Evolutionary conservation across 2,888 invertebrate genomes (phyloP).

Genomic region (Iselma pallidipennis): DNA sequence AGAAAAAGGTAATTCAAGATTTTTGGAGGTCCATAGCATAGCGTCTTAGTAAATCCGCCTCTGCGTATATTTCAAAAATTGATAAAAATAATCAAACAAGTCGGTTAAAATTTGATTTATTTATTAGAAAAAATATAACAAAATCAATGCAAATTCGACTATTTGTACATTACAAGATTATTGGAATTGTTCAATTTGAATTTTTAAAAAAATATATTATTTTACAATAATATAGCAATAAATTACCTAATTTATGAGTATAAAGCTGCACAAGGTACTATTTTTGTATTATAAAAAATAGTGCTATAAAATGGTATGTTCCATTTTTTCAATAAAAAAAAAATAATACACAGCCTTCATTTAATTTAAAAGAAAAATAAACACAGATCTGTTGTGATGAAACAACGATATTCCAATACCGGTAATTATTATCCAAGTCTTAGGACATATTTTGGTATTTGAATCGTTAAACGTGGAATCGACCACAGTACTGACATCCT

Average conservation of each 20-base stretch:
- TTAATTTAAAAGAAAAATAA: slow-evolving; percentile 4
- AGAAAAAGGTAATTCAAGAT: too few relatives aligned
- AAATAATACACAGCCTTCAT: slow-evolving; percentile 27
- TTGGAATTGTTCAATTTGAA: background rate
- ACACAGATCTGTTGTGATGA: slow-evolving; percentile 1
- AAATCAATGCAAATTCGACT: too few relatives aligned
- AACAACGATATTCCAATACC: slow-evolving; percentile 6
- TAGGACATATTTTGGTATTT: slow-evolving; percentile 84
- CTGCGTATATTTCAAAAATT: too few relatives aligned
- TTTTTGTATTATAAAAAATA: background rate
- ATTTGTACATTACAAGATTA: background rate
- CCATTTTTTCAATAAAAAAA: slow-evolving; percentile 13
- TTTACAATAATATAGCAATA: background rate
- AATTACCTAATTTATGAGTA: background rate
- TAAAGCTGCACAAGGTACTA: slow-evolving; percentile 4
- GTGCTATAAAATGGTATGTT: slow-evolving; percentile 12
- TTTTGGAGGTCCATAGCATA: too few relatives aligned
- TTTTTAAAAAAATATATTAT: background rate
- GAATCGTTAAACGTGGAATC: slow-evolving; percentile 79
- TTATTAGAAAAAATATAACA: background rate
- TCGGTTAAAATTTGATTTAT: too few relatives aligned
- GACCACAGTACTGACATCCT: slow-evolving; percentile 87
- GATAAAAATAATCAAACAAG: too few relatives aligned
- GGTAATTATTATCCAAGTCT: slow-evolving; percentile 66
- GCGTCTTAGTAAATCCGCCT: too few relatives aligned